Conservation (phyloP, 1,140 invertebrate species). For the Hirudo medicinalis region DNA sequence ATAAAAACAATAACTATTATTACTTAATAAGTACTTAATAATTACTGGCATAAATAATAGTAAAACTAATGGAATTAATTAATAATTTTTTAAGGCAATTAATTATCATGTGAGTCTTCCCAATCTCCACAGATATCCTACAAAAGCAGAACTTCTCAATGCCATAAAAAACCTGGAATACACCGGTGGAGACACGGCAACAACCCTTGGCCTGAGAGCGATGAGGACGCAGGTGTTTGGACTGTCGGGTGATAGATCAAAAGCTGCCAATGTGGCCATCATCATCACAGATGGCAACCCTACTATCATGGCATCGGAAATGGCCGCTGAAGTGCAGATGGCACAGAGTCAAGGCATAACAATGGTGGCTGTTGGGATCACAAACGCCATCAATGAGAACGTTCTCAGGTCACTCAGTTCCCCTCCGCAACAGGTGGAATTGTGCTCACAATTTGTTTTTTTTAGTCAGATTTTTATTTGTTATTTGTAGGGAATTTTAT, state of each 20-base stretch:
- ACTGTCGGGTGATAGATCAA: not conserved
- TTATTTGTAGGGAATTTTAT: too few species aligned
- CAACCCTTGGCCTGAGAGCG: not conserved
- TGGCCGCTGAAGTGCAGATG: not conserved
- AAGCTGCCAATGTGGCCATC: conserved; percentile 4
- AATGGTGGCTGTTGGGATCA: conserved; percentile 9
- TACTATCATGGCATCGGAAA: not conserved
- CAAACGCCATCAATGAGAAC: not conserved
- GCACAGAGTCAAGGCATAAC: conserved; percentile 6
- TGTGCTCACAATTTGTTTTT: not conserved
- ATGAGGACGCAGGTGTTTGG: conserved; percentile 18
- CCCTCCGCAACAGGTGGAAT: not conserved
- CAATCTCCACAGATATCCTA: not conserved
- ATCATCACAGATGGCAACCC: conserved; percentile 18
- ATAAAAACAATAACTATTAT: too few species aligned
- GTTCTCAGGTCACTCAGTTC: not conserved
- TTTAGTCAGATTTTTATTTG: not conserved
- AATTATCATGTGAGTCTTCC: too few species aligned
- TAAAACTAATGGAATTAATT: too few species aligned
- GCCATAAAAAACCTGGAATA: conserved; percentile 7
- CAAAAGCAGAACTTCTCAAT: conserved; percentile 7
- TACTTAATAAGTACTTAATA: too few species aligned
- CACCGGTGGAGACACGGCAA: conserved; percentile 8
- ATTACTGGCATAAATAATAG: too few species aligned
- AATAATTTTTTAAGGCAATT: too few species aligned